phyloP scores from a whole-genome alignment of 2,888 invertebrate species.

The Cheilosia vernalis region DNA sequence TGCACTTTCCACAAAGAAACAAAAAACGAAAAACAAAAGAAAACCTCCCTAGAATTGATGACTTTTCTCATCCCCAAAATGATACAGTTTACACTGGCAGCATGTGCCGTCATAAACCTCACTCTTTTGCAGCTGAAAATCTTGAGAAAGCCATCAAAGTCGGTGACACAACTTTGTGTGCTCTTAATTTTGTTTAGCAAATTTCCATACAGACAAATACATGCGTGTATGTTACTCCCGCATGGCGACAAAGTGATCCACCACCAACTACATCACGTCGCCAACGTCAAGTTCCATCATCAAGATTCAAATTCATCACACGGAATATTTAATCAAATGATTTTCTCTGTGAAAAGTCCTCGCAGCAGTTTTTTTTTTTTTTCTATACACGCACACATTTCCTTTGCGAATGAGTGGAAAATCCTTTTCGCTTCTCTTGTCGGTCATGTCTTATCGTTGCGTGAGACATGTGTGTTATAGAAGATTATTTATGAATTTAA shows the following conservation, averaged over 20 bases:
- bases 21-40: background rate
- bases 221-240: slow-evolving; percentile 18
- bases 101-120: slow-evolving; percentile 38
- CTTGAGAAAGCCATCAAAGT: slow-evolving; percentile 56
- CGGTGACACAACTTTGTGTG: slow-evolving; percentile 11
- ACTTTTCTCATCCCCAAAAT: slow-evolving; percentile 33
- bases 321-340: slow-evolving; percentile 72
- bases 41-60: slow-evolving; percentile 5
- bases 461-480: slow-evolving; percentile 38
- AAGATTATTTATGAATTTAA: slow-evolving; percentile 58
- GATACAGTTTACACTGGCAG: slow-evolving; percentile 1
- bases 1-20: slow-evolving; percentile 18
- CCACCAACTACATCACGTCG: background rate
- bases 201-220: slow-evolving; percentile 37
- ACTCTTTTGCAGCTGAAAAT: slow-evolving; percentile 32
- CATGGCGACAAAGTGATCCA: background rate
- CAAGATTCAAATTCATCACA: slow-evolving; percentile 65
- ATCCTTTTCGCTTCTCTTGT: slow-evolving; percentile 9
- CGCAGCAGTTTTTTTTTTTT: slow-evolving; percentile 26
- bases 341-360: slow-evolving; percentile 49
- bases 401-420: slow-evolving; percentile 4
- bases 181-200: slow-evolving; percentile 33
- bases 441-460: slow-evolving; percentile 13
- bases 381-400: background rate
- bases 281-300: slow-evolving; percentile 29